These are phyloP conservation scores for Hydractinia symbiolongicarpus DNA, from an alignment of 30 jellyfish, hydroid and myxozoan species.

Conservation along the genomic window DNA sequence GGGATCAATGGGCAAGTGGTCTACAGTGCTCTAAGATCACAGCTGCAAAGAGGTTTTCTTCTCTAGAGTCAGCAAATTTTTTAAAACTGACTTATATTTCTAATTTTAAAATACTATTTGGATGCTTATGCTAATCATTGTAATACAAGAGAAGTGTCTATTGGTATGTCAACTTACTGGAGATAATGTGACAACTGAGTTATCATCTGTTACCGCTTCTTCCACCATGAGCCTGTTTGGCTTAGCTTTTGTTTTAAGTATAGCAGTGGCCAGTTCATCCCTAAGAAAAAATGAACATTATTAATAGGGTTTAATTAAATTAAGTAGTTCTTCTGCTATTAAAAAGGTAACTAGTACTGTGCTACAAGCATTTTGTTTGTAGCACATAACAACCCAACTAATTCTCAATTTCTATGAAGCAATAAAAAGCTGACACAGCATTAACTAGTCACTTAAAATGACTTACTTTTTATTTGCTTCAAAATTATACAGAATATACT, in stretches of 20 bases:
- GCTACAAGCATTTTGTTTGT: no score
- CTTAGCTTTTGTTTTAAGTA: conserved; percentile 79
- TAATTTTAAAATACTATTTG: not conserved
- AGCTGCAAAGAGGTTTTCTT: not conserved
- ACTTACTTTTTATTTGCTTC: no score
- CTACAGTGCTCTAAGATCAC: no score
- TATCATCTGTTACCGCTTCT: conserved; percentile 97
- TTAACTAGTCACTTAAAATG: no score
- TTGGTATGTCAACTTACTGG: conserved; percentile 43
- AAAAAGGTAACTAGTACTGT: no score
- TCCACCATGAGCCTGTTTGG: conserved; percentile 97
- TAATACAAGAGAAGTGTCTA: not conserved
- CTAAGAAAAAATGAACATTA: conserved; percentile 23
- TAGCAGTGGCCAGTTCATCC: conserved; percentile 98
- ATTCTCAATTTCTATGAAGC: no score
- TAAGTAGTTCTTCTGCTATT: no score
- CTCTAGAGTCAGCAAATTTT: not conserved
- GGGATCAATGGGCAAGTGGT: no score
- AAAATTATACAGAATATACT: no score
- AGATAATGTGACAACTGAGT: conserved; percentile 95
- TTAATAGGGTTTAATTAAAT: no score
- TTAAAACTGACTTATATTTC: not conserved
- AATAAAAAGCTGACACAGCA: no score
- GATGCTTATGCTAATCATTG: not conserved
- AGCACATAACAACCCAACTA: no score